Conservation (phyloP, 1,140 invertebrate genomes). For the Metaphire vulgaris region DNA sequence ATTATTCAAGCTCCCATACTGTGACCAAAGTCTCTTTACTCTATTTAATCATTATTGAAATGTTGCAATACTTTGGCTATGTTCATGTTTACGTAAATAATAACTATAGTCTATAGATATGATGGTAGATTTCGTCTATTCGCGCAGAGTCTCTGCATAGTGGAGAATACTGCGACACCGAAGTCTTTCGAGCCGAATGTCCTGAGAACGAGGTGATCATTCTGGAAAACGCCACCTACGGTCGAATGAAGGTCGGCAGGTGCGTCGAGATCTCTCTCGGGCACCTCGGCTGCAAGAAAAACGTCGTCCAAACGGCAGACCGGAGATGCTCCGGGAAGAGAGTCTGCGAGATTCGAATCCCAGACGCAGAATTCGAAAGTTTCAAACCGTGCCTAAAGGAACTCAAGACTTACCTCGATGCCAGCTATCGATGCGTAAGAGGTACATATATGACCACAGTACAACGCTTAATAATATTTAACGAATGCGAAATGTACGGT, state of each 20-base stretch:
- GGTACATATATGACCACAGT: constrained; percentile 5
- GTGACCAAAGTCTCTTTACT: too few species aligned
- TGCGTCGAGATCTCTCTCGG: constrained; percentile 24
- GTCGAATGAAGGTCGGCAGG: constrained; percentile 19
- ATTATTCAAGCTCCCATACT: too few species aligned
- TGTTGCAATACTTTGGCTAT: too few species aligned
- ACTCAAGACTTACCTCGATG: constrained; percentile 20
- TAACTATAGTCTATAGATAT: too few species aligned
- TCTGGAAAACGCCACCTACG: constrained; percentile 22
- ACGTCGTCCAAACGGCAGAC: constrained; percentile 13
- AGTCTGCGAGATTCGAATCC: constrained; percentile 20
- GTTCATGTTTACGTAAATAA: too few species aligned
- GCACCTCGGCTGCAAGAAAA: constrained; percentile 16
- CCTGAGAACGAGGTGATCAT: constrained; percentile 26
- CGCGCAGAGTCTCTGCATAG: too few species aligned
- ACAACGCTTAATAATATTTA: neutral
- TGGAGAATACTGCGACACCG: neutral
- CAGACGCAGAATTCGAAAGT: constrained; percentile 14
- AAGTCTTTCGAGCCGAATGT: constrained; percentile 23
- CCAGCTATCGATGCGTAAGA: constrained; percentile 21
- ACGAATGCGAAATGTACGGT: too few species aligned
- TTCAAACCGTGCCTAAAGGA: constrained; percentile 21
- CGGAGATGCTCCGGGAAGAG: constrained; percentile 14
- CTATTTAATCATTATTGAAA: too few species aligned
- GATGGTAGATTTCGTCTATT: too few species aligned